phyloP scores from a whole-genome alignment of 2,888 invertebrate genomes.

The Caenorhabditis uteleia region DNA sequence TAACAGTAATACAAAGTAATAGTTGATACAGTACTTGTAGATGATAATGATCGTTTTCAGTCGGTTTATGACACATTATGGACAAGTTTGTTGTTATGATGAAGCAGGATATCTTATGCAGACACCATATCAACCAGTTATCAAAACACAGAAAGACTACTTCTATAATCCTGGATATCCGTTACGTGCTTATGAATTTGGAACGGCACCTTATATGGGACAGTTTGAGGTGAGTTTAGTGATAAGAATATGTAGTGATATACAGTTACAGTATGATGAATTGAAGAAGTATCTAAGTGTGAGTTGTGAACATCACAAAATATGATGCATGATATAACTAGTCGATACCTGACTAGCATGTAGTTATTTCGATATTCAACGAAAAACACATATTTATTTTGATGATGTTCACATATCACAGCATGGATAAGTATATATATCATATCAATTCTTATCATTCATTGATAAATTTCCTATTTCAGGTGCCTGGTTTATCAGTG shows the following conservation, averaged over 20 bases:
- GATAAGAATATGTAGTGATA: not conserved
- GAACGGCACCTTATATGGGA: conserved; percentile 90
- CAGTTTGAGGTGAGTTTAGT: conserved; percentile 80
- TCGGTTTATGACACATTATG: conserved; percentile 72
- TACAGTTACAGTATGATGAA: conserved; percentile 16
- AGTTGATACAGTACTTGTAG: not conserved
- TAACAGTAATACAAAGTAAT: conserved; percentile 45
- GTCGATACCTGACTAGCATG: no score
- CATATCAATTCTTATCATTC: not conserved
- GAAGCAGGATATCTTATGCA: conserved; percentile 88
- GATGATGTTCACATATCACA: conserved; percentile 7
- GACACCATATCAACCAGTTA: conserved; percentile 85
- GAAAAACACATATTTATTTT: conserved; percentile 8
- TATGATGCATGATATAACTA: no score
- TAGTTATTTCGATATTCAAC: no score
- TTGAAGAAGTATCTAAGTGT: conserved; percentile 21
- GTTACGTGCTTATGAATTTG: conserved; percentile 78
- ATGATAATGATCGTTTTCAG: conserved; percentile 35
- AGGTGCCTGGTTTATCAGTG: conserved; percentile 88
- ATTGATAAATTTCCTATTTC: conserved; percentile 2
- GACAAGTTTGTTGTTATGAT: conserved; percentile 97
- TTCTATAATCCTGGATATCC: conserved; percentile 69
- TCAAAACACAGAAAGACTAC: conserved; percentile 59
- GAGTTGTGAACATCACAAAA: no score
- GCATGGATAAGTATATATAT: not conserved